phyloP scores from a whole-genome alignment of 2,797 vertebrate genomes.

The Acridotheres tristis region DNA sequence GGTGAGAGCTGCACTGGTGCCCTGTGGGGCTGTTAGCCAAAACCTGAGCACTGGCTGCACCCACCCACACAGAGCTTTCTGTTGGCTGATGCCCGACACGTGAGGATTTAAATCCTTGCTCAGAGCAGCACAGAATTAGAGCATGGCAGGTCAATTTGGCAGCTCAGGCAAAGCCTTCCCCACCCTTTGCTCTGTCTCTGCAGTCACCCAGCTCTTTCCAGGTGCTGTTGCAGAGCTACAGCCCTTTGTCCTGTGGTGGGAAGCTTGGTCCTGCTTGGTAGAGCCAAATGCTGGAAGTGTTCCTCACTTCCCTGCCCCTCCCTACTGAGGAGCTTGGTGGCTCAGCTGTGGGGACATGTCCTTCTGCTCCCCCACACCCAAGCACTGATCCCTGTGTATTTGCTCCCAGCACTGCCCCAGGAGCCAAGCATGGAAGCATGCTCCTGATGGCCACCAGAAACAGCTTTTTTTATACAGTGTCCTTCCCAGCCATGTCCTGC shows the following conservation, averaged over 20 bases:
- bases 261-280: background rate
- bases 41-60: background rate
- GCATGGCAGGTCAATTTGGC: background rate
- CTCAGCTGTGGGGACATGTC: background rate
- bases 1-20: background rate
- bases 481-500: background rate
- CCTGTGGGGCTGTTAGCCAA: background rate
- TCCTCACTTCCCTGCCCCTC: background rate
- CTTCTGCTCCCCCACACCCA: background rate
- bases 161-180: background rate
- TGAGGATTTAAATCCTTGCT: background rate
- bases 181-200: background rate
- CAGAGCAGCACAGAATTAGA: background rate
- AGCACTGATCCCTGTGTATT: background rate
- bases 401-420: background rate
- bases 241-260: background rate
- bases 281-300: background rate
- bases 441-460: background rate
- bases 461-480: background rate
- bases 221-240: background rate
- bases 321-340: background rate
- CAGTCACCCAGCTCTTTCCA: background rate
- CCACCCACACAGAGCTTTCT: background rate
- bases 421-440: background rate
- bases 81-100: rapidly evolving